Percentiles rank a stretch among this genome's conserved stretches.
Evolutionary conservation across 1,140 invertebrate species (phyloP).

Genomic region (Branchinecta lindahli): DNA sequence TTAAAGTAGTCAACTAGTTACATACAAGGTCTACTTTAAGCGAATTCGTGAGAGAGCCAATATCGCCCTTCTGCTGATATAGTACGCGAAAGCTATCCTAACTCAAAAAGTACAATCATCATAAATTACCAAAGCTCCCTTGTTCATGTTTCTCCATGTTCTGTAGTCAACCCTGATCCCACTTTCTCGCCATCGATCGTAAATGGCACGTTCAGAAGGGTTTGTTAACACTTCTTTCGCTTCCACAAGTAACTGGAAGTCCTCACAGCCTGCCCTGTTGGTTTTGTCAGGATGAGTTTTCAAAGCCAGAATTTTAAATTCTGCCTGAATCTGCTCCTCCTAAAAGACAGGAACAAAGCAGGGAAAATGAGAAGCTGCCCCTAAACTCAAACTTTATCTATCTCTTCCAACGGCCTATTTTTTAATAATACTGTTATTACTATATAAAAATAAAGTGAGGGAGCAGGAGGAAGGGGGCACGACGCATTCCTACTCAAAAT

Average conservation of each 20-base stretch:
- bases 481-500: neutral
- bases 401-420: neutral
- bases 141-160: conserved; percentile 3
- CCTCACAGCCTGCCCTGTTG: neutral
- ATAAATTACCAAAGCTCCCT: neutral
- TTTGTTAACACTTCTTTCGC: neutral
- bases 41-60: too few species aligned
- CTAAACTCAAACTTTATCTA: neutral
- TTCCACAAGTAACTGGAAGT: neutral
- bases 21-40: too few species aligned
- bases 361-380: neutral
- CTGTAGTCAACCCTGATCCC: neutral
- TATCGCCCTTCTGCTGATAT: too few species aligned
- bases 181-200: neutral
- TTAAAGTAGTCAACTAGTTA: too few species aligned
- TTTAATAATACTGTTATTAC: neutral
- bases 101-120: too few species aligned
- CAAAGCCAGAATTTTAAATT: neutral
- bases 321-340: neutral
- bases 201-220: neutral
- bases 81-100: too few species aligned
- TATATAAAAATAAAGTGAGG: neutral
- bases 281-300: neutral
- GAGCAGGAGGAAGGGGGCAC: neutral
- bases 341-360: neutral